Evolutionary conservation across 1,140 invertebrate genomes (phyloP).

Genomic region (Apocrypta bakeri): DNA sequence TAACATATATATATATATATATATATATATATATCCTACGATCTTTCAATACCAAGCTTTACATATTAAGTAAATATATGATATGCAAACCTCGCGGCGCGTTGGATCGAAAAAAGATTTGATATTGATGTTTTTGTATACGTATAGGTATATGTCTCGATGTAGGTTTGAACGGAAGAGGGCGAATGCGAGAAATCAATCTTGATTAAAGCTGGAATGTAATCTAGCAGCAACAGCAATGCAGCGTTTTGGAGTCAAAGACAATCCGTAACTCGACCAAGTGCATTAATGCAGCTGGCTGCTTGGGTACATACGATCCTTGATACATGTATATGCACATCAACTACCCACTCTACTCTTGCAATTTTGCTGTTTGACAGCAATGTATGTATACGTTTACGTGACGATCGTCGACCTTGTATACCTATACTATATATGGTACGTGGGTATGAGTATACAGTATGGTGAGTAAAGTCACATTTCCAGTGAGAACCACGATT

Average conservation of each 20-base stretch:
- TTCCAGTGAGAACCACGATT: too few species aligned
- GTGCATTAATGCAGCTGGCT: slow-evolving; percentile 1
- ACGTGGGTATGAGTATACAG: too few species aligned
- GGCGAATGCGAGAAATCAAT: too few species aligned
- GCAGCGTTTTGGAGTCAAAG: background rate
- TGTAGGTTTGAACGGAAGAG: background rate
- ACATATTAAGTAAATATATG: too few species aligned
- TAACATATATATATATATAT: too few species aligned
- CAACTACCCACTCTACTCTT: background rate
- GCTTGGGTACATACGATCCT: background rate
- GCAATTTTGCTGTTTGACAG: background rate
- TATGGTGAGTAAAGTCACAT: too few species aligned
- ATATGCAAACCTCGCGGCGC: too few species aligned
- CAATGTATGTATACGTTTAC: background rate
- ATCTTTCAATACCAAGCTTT: background rate
- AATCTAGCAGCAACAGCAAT: background rate
- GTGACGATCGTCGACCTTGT: background rate
- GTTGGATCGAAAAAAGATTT: too few species aligned
- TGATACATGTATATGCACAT: background rate
- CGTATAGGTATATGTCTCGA: too few species aligned
- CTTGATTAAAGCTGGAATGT: slow-evolving; percentile 6
- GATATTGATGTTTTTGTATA: too few species aligned
- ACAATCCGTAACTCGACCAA: slow-evolving; percentile 24
- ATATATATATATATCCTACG: too few species aligned
- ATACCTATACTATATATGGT: too few species aligned